Conservation (phyloP, 2,797 vertebrate species). For the Sebastes nivosus region DNA sequence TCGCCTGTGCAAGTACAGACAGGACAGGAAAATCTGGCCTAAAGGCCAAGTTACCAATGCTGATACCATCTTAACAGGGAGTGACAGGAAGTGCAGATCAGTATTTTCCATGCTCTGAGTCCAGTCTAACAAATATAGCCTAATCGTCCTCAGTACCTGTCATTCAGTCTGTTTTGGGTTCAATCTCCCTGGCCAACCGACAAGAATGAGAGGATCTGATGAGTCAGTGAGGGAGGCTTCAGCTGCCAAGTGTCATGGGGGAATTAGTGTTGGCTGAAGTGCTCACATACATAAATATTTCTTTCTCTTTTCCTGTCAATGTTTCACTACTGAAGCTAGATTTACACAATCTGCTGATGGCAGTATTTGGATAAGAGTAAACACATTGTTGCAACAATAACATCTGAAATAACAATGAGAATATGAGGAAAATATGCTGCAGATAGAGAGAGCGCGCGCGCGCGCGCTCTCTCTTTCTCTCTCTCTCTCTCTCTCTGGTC, state of each 20-base stretch:
- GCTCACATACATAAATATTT: constrained; percentile 39
- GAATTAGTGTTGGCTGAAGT: constrained; percentile 40
- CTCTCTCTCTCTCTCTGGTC: neutral
- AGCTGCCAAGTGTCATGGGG: constrained; percentile 49
- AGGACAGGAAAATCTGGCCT: constrained; percentile 1
- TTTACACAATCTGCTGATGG: constrained; percentile 42
- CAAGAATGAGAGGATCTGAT: constrained; percentile 50
- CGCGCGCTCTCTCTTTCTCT: neutral
- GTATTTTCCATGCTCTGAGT: constrained; percentile 50
- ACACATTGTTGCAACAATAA: constrained; percentile 26
- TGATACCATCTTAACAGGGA: constrained; percentile 29
- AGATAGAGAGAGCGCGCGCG: too few species aligned
- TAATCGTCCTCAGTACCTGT: constrained; percentile 45
- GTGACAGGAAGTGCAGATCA: constrained; percentile 28
- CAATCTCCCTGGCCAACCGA: constrained; percentile 36
- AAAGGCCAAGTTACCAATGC: constrained; percentile 12
- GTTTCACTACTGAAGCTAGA: constrained; percentile 2
- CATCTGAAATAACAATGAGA: constrained; percentile 2
- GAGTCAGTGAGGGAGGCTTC: constrained; percentile 44
- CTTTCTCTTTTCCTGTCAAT: constrained; percentile 38
- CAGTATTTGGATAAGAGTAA: constrained; percentile 19
- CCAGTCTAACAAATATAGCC: constrained; percentile 58
- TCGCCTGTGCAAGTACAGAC: neutral
- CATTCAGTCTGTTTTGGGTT: constrained; percentile 42
- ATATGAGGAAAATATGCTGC: neutral